Conservation (phyloP, 1,140 invertebrate genomes). For the Paracyclopina nana region DNA sequence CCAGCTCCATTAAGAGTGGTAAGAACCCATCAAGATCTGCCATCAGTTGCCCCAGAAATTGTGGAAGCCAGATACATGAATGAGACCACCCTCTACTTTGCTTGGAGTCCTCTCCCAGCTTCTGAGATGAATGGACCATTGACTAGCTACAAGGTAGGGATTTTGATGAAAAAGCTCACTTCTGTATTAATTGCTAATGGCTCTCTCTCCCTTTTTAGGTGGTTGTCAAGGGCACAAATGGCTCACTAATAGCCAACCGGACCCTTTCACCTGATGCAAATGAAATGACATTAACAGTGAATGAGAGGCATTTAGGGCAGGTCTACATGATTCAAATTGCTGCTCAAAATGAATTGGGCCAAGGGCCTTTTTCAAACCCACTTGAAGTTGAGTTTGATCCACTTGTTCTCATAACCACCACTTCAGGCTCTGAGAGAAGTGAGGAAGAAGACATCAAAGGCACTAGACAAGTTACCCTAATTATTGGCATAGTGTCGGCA, state of each 20-base stretch:
- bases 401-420: too few relatives aligned
- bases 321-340: conserved; percentile 11
- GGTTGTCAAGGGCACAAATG: conserved; percentile 9
- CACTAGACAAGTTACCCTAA: background rate
- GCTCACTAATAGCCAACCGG: too few relatives aligned
- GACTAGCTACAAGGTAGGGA: conserved; percentile 9
- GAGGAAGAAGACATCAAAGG: background rate
- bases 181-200: too few relatives aligned
- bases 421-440: background rate
- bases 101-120: background rate
- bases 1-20: conserved; percentile 1
- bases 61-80: conserved; percentile 1
- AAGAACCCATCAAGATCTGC: conserved; percentile 3
- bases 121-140: conserved; percentile 8
- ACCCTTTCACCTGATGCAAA: conserved; percentile 1
- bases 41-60: conserved; percentile 1
- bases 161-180: too few relatives aligned
- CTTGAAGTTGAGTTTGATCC: conserved; percentile 6
- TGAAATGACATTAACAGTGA: conserved; percentile 8
- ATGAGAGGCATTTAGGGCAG: background rate
- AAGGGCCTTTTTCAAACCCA: conserved; percentile 4
- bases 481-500: conserved; percentile 4
- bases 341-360: background rate
- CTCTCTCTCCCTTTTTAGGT: conserved; percentile 4
- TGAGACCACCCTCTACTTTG: background rate